Conservation (phyloP, 2,797 vertebrate species). For the Erethizon dorsatum region DNA sequence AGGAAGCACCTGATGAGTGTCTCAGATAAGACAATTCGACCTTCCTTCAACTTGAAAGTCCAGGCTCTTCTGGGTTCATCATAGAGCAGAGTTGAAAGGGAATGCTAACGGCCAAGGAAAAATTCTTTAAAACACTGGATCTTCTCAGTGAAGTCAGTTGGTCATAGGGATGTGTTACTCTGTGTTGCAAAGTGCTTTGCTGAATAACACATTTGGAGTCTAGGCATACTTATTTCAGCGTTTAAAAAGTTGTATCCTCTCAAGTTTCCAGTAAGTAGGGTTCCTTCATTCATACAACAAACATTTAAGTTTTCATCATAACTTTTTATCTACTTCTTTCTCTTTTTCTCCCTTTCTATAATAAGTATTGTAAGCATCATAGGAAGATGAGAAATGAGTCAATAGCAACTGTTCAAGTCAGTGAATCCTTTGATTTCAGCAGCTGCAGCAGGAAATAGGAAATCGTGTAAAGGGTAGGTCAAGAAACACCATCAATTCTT, state of each 20-base stretch:
- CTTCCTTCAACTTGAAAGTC: slow-evolving; percentile 36
- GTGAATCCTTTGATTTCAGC: slow-evolving; percentile 78
- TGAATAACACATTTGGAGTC: background rate
- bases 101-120: background rate
- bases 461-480: slow-evolving; percentile 84
- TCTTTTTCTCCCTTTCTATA: background rate
- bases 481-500: slow-evolving; percentile 85
- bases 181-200: background rate
- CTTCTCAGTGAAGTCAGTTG: background rate
- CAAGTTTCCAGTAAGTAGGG: background rate
- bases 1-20: slow-evolving; percentile 73
- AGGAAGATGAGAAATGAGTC: slow-evolving; percentile 84
- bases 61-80: slow-evolving; percentile 27
- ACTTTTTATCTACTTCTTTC: background rate
- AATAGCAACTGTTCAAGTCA: slow-evolving; percentile 75
- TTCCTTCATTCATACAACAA: background rate
- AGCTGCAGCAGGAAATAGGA: slow-evolving; percentile 87
- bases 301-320: background rate
- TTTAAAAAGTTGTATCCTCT: background rate
- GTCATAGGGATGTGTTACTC: background rate
- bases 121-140: background rate
- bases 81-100: background rate
- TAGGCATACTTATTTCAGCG: background rate
- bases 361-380: background rate
- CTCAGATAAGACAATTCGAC: slow-evolving; percentile 70